Base-by-base conservation (phyloP, 2,888 invertebrate genomes). In the Philereme vetulata region DNA sequence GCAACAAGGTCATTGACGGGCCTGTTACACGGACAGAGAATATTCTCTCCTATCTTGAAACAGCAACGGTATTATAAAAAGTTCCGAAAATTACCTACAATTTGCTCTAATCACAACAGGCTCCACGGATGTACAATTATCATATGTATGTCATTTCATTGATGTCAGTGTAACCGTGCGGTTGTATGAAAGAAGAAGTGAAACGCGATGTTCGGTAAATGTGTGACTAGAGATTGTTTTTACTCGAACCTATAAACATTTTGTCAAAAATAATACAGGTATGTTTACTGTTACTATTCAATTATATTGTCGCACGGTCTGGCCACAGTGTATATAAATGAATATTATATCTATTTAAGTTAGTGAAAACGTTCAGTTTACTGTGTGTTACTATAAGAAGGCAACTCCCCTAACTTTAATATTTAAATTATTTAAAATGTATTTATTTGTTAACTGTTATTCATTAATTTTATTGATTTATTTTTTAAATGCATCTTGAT, bases 81-180 rank as follows among this genome's bases (percentile, higher is more conserved):
- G 48, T 48, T 11, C 21, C 8, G 35, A 50, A 50, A 21, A 49
- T 56, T 44, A 56, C 50, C 32, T 50, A 38, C 47, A 45, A 72
- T 73, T n/a, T 71, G 72, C 71, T 73, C 78, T 81, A 81, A 82
- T 80, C 67, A 70, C 7, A 38, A 38, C 38, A 4, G 8, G 61
- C 65, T 71, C 70, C 51, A 65, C 65, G 53, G 40, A 70, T 47
- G 43, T 52, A 51, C 5, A 21, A 21, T 21, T 21, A 21, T 21
- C 21, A 1, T 21, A 21, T 21, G 60, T 64, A 66, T 79, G 75
- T 80, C 80, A 79, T 79, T 81, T 78, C 87, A 90, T 85, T 88
- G 82, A 88, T 77, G 83, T 78, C 71, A 72, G 80, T 77, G 81
- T 67, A 68, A 71, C 72, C 74, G 76, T 55, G 63, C 81, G 90